phyloP scores from a whole-genome alignment of 2,113 vertebrate species.

The Equus przewalskii region DNA sequence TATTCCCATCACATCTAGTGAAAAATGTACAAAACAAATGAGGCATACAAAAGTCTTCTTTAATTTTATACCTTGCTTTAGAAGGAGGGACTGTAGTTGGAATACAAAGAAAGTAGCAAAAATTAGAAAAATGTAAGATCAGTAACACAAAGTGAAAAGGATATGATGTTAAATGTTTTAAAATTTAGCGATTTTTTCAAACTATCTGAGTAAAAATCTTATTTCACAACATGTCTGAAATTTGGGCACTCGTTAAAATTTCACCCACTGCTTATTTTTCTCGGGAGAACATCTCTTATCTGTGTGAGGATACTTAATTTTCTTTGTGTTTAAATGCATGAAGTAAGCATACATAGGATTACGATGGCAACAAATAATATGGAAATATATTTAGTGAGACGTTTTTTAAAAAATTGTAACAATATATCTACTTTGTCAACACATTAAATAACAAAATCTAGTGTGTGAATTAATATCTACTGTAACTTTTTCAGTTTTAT shows the following conservation, averaged over 20 bases:
- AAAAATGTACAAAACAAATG: slow-evolving; percentile 48
- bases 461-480: not conserved
- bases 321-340: not conserved
- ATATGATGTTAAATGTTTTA: not conserved
- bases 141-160: not conserved
- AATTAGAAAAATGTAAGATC: not conserved
- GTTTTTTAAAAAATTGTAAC: not conserved
- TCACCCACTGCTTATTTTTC: not conserved
- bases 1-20: slow-evolving; percentile 32
- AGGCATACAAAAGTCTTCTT: slow-evolving; percentile 33
- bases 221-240: not conserved
- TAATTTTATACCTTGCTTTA: slow-evolving; percentile 34
- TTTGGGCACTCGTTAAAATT: not conserved
- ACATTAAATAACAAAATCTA: not conserved
- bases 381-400: not conserved
- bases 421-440: not conserved
- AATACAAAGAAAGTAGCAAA: slow-evolving; percentile 60
- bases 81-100: not conserved
- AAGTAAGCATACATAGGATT: not conserved
- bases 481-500: not conserved
- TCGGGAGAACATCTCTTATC: not conserved
- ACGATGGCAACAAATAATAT: not conserved
- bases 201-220: not conserved
- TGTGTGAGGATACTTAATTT: not conserved
- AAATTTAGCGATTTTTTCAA: not conserved